Conservation (phyloP, 2,113 vertebrate species). For the Pluvianellus socialis region DNA sequence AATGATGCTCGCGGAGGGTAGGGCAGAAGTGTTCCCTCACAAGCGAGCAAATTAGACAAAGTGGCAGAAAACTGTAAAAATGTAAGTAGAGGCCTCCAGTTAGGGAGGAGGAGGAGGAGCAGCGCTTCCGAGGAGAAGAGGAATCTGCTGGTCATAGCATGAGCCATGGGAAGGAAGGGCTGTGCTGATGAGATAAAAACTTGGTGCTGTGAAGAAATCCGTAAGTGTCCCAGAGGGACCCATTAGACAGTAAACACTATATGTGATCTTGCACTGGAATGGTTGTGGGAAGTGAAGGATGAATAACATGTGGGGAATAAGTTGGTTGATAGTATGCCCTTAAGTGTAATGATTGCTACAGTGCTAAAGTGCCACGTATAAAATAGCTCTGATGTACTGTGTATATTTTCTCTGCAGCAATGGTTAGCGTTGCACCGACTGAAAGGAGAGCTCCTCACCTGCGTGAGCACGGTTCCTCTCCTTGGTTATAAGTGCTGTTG, state of each 20-base stretch:
- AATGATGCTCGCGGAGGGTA: neutral
- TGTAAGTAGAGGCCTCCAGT: neutral
- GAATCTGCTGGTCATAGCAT: neutral
- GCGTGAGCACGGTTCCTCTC: neutral
- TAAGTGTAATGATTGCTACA: neutral
- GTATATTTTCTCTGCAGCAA: neutral
- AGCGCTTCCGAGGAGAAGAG: neutral
- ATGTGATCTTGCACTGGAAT: neutral
- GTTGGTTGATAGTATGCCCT: neutral
- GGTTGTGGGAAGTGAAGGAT: neutral
- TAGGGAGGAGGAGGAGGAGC: neutral
- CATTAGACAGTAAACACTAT: conserved; percentile 6
- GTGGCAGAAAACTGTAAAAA: neutral
- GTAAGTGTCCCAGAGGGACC: neutral
- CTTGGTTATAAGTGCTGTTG: neutral
- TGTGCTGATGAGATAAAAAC: neutral
- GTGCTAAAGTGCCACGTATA: neutral
- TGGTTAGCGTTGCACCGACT: neutral
- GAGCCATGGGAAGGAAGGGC: neutral
- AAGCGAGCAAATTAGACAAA: neutral
- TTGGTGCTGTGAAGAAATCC: neutral
- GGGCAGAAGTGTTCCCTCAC: neutral
- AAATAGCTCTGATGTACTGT: neutral
- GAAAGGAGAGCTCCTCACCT: neutral
- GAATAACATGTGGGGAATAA: neutral